Evolutionary conservation across 2,113 vertebrate species (phyloP).

Genomic region (Passer domesticus): DNA sequence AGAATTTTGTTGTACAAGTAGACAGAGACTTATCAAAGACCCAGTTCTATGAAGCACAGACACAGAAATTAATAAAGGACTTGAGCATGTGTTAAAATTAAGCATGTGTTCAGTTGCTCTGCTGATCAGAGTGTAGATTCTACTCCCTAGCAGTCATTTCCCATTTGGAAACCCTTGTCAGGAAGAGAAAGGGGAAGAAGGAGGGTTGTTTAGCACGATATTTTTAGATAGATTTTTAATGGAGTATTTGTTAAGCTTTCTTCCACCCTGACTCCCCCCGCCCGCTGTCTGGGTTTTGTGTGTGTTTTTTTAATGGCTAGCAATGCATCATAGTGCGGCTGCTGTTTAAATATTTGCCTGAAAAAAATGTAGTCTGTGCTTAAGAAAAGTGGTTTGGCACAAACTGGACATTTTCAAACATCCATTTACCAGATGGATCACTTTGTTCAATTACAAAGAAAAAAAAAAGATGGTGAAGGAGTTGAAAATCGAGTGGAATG

Average conservation of each 20-base stretch:
- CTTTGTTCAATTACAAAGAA: slow-evolving; percentile 62
- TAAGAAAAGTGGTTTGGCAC: slow-evolving; percentile 73
- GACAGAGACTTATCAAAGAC: neutral
- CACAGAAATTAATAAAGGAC: neutral
- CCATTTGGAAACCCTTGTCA: neutral
- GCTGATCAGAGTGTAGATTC: neutral
- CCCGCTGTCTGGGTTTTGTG: slow-evolving; percentile 7
- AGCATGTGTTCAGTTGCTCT: neutral
- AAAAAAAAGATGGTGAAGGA: slow-evolving; percentile 43
- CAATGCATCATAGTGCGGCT: slow-evolving; percentile 12
- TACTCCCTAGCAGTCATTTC: neutral
- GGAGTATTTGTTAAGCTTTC: slow-evolving; percentile 34
- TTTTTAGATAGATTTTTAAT: slow-evolving; percentile 45
- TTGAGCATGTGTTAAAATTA: neutral
- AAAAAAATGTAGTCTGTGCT: slow-evolving; percentile 49
- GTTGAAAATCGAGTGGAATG: slow-evolving; percentile 65
- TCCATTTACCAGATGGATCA: slow-evolving; percentile 76
- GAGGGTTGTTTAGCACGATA: neutral
- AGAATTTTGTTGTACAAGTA: neutral
- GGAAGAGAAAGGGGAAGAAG: neutral
- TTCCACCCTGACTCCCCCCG: neutral
- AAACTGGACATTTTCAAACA: slow-evolving; percentile 66
- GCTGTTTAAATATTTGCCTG: slow-evolving; percentile 63
- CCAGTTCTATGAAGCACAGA: neutral
- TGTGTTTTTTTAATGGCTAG: slow-evolving; percentile 43